Base-by-base conservation (phyloP, 2,888 invertebrate species). In the Toxonevra muliebris region DNA sequence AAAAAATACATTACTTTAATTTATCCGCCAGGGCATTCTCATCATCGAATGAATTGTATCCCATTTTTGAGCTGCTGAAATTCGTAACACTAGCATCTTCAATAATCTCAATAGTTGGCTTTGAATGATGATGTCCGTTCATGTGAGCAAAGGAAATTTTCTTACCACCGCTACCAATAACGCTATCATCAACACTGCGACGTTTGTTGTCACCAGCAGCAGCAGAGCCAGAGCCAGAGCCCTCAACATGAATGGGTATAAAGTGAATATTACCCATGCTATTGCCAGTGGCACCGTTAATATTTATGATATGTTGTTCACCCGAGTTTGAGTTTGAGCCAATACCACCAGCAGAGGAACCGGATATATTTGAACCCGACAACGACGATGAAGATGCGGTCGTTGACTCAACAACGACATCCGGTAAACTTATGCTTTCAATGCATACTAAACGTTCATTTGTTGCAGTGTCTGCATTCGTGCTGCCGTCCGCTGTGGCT, bases 401-500 rank as follows among this genome's bases (percentile, higher is more conserved):
- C 74, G 84, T 82, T 74, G 85, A 83, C 80, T 85, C 85, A 45
- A 85, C 84, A 42, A 85, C 85, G 72, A 85, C 85, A 74, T 85
- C 85, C 71, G 85, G 85, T 75, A 85, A 77, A 76, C 84, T 84
- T 76, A 85, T 84, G 76, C 84, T 84, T 77, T 85, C 85, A 72
- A 85, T 84, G 73, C 84, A 79, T 30, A 84, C 84, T 75, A 82
- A 75, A 66, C 81, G 80, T 68, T 82, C 83, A 50, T 75, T 69
- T 30, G 63, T 61, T n/a, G 64, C 67, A 58, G 72, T 69, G 30
- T 30, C 30, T 30, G 30, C 30, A 30, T 30, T 7, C 3, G 7
- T 4, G 62, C 73, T 66, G 52, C 71, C 69, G 50, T 66, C 65
- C 53, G 68, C 69, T n/a, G 65, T 52, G 43, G 77, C 76, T 42